Evolutionary conservation across 2,888 invertebrate genomes (phyloP), one percentile per base, ranked within the genome.

Genomic region (Drosophila anomalata): DNA sequence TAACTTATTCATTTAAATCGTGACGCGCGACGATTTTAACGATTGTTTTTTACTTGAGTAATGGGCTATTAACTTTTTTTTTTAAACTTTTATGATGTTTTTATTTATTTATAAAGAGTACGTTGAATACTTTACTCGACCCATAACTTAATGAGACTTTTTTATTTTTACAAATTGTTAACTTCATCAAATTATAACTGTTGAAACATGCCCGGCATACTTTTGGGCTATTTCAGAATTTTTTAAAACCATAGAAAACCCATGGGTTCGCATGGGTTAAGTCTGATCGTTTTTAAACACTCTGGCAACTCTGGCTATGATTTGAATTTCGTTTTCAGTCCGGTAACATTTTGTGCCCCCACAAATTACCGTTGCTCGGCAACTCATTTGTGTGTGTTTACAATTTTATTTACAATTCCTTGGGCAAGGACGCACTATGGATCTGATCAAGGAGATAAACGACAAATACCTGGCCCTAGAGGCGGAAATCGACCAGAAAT

Each of bases 371-470:
- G 75, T 83, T 88, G 67, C 88, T 14, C 52, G 61, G 83, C 73
- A 75, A 71, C 86, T 76, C 65, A 41, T 54, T 75, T 57, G n/a
- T 54, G 22, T 57, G 7, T 57, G 22, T 9, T 41, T 54, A 24
- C 47, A 20, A 3, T 41, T 58, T 26, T 59, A 33, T 69, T 69
- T 61, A 50, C 50, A 8, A 44, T 22, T 50, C 20, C 3, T 22
- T n/a, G 7, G 12, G 41, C 41, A 42, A 42, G 41, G 41, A 42
- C 41, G 41, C 41, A 72, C 55, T 60, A 89, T 89, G 77, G 92
- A 91, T 72, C 78, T 90, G 41, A 87, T 92, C 8, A 87, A 88
- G 22, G 91, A 92, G 76, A 91, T 92, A 29, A 89, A 91, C 67
- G 79, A 83, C 36, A 91, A 91, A 75, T 92, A 91, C 66, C 71